Conservation (phyloP, 2,797 vertebrate genomes). For the Artibeus jamaicensis region DNA sequence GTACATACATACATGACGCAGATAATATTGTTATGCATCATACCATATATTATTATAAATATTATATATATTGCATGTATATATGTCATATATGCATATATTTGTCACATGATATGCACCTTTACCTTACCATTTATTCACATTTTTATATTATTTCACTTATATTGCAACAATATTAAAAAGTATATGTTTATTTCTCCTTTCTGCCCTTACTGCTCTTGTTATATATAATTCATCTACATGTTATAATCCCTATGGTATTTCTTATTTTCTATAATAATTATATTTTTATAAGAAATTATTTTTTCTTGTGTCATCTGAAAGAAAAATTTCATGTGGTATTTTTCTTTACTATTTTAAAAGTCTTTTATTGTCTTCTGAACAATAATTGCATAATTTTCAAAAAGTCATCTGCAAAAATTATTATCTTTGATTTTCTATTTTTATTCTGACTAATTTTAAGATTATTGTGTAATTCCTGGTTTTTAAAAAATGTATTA, state of each 20-base stretch:
- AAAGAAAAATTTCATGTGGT: neutral
- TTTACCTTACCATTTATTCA: neutral
- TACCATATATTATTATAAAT: neutral
- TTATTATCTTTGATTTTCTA: neutral
- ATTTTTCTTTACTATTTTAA: neutral
- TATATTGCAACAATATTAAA: neutral
- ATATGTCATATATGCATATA: neutral
- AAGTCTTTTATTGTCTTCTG: neutral
- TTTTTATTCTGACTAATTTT: neutral
- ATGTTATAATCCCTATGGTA: neutral
- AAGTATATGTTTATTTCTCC: neutral
- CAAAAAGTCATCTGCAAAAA: neutral
- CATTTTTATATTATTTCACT: neutral
- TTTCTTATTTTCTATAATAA: neutral
- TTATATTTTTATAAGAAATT: neutral
- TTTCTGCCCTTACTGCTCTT: neutral
- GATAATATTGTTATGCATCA: neutral
- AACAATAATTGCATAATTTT: neutral
- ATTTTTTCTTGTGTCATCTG: neutral
- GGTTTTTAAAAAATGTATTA: neutral
- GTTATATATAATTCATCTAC: neutral
- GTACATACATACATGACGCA: neutral
- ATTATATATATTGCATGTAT: neutral
- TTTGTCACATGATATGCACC: neutral
- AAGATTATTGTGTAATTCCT: neutral